phyloP scores from a whole-genome alignment of 2,113 vertebrate genomes.

The Balaenoptera acutorostrata region DNA sequence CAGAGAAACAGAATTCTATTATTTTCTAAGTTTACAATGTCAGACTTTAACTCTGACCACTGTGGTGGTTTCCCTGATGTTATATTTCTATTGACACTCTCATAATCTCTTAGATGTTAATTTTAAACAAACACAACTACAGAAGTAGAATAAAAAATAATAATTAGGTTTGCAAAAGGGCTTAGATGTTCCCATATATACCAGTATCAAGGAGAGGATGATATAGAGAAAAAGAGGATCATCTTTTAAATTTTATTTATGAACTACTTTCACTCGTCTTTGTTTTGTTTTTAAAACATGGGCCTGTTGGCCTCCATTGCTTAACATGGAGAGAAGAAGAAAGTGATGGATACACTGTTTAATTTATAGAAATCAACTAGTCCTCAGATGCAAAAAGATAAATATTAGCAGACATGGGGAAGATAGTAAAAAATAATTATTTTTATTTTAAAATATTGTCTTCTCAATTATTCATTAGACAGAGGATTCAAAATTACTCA shows the following conservation, averaged over 20 bases:
- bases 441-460: not conserved
- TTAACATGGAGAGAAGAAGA: not conserved
- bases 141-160: not conserved
- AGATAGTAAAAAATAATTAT: not conserved
- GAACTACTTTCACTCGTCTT: not conserved
- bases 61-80: not conserved
- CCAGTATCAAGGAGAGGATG: not conserved
- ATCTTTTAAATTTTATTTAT: not conserved
- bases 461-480: not conserved
- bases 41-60: not conserved
- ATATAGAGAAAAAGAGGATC: not conserved
- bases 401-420: not conserved
- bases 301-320: not conserved
- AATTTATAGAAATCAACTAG: not conserved
- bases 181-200: not conserved
- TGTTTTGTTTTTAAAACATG: not conserved
- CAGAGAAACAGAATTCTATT: not conserved
- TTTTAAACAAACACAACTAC: slow-evolving; percentile 1
- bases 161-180: not conserved
- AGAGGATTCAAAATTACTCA: not conserved
- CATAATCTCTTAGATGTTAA: not conserved
- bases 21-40: not conserved
- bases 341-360: not conserved
- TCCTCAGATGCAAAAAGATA: not conserved
- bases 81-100: not conserved